Evolutionary conservation across 2,113 vertebrate genomes (phyloP).

Genomic region (Nerophis ophidion): DNA sequence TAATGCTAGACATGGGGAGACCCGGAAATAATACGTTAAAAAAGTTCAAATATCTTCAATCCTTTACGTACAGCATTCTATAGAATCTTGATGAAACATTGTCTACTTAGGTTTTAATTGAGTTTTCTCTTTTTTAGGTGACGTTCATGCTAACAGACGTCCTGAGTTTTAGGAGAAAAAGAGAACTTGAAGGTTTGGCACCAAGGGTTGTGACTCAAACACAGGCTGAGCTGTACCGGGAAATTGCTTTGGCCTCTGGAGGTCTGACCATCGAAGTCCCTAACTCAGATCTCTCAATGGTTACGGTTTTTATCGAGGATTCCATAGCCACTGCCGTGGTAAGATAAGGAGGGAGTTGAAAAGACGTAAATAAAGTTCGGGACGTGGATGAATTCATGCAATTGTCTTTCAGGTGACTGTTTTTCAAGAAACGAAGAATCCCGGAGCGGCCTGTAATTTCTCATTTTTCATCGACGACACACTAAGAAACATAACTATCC

Average conservation of each 20-base stretch:
- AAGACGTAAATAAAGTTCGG: background rate
- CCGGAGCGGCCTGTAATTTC: constrained; percentile 43
- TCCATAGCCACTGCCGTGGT: constrained; percentile 52
- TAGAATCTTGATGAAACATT: background rate
- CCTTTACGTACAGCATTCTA: too few species aligned
- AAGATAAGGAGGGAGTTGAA: background rate
- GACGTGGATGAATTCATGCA: background rate
- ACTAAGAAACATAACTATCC: constrained; percentile 57
- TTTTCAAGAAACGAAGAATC: constrained; percentile 47
- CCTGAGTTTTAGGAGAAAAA: constrained; percentile 13
- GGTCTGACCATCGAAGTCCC: constrained; percentile 60
- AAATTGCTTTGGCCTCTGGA: constrained; percentile 59
- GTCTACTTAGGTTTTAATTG: background rate
- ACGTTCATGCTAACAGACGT: constrained; percentile 61
- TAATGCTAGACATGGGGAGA: too few species aligned
- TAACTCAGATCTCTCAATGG: constrained; percentile 46
- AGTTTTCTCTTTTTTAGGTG: constrained; percentile 37
- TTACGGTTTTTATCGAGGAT: constrained; percentile 53
- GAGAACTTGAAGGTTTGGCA: background rate
- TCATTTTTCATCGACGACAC: constrained; percentile 52
- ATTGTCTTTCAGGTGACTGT: constrained; percentile 57
- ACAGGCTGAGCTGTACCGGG: constrained; percentile 48
- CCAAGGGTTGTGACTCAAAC: constrained; percentile 4
- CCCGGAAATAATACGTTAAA: too few species aligned
- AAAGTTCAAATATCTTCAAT: too few species aligned